A percentile compares a stretch with the other conserved stretches of the same genome.
Conservation (phyloP, 1,140 invertebrate species). For the Battus philenor region DNA sequence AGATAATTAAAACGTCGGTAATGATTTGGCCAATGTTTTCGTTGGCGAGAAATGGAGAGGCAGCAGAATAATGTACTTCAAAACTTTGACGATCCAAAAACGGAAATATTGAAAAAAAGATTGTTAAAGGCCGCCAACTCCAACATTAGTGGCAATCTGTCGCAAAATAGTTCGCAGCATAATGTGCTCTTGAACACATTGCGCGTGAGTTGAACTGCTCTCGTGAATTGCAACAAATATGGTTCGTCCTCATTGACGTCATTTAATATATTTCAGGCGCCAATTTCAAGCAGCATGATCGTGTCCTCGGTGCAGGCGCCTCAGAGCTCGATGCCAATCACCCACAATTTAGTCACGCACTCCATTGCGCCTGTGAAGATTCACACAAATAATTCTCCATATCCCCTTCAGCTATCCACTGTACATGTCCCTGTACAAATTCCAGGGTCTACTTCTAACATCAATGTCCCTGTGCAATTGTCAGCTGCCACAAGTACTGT, state of each 20-base stretch:
- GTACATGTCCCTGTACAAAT: constrained; percentile 71
- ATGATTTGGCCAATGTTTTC: constrained; percentile 55
- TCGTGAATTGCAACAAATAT: constrained; percentile 23
- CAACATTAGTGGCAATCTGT: constrained; percentile 38
- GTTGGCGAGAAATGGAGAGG: constrained; percentile 64
- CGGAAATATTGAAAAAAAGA: constrained; percentile 73
- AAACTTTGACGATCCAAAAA: constrained; percentile 71
- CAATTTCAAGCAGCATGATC: constrained; percentile 70
- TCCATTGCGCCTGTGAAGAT: constrained; percentile 66
- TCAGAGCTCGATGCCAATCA: constrained; percentile 63
- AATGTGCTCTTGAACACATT: constrained; percentile 71
- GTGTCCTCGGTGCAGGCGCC: constrained; percentile 66
- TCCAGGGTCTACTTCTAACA: constrained; percentile 62
- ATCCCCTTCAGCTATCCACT: constrained; percentile 62
- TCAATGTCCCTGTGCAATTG: constrained; percentile 63
- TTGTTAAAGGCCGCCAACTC: constrained; percentile 58
- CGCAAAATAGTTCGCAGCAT: constrained; percentile 56
- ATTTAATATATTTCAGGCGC: constrained; percentile 60
- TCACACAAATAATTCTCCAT: constrained; percentile 54
- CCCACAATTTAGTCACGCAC: constrained; percentile 62
- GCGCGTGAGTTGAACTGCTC: constrained; percentile 54
- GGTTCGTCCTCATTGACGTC: constrained; percentile 39
- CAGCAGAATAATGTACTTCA: constrained; percentile 71
- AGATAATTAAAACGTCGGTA: constrained; percentile 59
- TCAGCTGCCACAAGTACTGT: constrained; percentile 51